Evolutionary conservation across 2,797 vertebrate genomes (phyloP), one percentile per base, ranked within the genome.

Genomic region (Propithecus deckenii): DNA sequence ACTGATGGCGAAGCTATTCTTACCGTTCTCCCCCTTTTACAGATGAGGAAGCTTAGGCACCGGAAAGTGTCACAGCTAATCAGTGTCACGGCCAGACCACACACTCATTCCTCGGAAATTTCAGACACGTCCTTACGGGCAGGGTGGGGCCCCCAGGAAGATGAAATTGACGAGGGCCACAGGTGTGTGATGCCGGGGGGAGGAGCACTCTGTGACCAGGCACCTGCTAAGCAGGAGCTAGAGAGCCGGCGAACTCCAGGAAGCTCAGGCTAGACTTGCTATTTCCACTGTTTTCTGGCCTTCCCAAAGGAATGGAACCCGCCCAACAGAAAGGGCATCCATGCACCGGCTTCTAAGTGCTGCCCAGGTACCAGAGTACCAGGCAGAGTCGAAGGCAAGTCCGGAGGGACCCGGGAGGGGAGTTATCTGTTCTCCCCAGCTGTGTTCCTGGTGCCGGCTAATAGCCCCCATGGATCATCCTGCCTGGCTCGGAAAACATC

Each of bases 381-480:
- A 38, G 43, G 76, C 79, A 89, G 86, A 96, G 97, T 96, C 57
- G 30, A 97, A 93, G 38, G 97, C 72, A 95, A 89, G 97, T 86
- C n/a, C 2, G 85, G 96, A 97, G 92, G 94, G 95, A 78, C 46
- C 46, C 30, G 4, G 8, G 55, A 95, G 97, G 95, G 95, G 98
- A 98, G 98, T 98, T 99, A 99, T 99, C 99, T 98, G 98, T 96
- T 98, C 98, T 98, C 95, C 98, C 98, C 99, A 99, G 98, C 98
- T 98, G 98, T 96, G 98, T 95, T 98, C 98, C 98, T 96, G 98
- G 98, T 98, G 97, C 97, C 96, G 97, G 97, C 98, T 99, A 99
- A 99, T 98, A 98, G 99, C 98, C 94, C 80, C 98, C 98, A 99
- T 99, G 99, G 98, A 99, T 99, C 99, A 99, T 98, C 95, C 98